Conservation (phyloP, 2,888 invertebrate genomes). For the Tenthredo distinguenda region DNA sequence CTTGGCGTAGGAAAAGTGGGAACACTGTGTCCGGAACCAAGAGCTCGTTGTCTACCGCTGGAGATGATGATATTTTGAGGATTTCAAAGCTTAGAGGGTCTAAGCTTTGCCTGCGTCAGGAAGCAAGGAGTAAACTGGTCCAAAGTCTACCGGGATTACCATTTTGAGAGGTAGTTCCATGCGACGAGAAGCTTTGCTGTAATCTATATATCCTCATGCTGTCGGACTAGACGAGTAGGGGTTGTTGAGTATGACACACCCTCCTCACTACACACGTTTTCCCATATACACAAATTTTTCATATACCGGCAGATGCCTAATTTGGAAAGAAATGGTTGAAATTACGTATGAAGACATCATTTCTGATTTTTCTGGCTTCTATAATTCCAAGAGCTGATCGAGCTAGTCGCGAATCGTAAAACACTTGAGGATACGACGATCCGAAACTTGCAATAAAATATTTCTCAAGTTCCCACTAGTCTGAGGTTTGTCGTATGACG, state of each 20-base stretch:
- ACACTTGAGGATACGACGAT: neutral
- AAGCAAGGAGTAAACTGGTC: constrained; percentile 43
- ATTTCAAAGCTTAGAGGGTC: constrained; percentile 41
- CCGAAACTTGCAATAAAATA: neutral
- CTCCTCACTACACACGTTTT: neutral
- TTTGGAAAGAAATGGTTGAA: neutral
- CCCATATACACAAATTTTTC: neutral
- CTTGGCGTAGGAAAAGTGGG: neutral
- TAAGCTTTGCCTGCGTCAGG: constrained; percentile 31
- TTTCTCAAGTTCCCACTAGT: neutral
- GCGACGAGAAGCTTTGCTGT: constrained; percentile 39
- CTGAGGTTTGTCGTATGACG: neutral
- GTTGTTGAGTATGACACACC: neutral
- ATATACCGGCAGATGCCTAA: neutral
- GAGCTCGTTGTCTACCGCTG: constrained; percentile 19
- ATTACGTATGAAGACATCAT: neutral
- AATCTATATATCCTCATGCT: constrained; percentile 25
- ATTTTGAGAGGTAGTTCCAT: constrained; percentile 40
- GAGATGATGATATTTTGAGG: constrained; percentile 44
- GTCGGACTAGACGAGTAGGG: neutral
- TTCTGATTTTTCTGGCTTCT: neutral
- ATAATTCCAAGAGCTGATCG: neutral
- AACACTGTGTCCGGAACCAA: neutral
- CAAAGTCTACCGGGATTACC: constrained; percentile 46
- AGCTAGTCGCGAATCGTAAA: neutral